These are phyloP conservation scores for Perizoma affinitatum DNA, from an alignment of 2,888 invertebrate genomes.

Conservation along the genomic window DNA sequence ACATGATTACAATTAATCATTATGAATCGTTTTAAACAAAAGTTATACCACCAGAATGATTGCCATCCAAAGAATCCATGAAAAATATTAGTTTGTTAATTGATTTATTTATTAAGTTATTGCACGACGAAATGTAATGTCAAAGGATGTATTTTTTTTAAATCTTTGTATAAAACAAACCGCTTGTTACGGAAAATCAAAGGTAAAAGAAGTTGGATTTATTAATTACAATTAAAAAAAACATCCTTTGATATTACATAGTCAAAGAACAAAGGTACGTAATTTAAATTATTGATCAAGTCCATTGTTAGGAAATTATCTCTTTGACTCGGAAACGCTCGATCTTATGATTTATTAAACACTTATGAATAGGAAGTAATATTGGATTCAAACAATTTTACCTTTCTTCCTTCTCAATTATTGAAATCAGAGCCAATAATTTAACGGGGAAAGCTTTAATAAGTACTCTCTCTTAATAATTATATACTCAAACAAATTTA, in stretches of 20 bases:
- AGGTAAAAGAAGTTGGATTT: background rate
- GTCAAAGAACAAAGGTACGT: constrained; percentile 51
- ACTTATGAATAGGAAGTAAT: background rate
- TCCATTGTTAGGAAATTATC: constrained; percentile 47
- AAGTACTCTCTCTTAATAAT: too few species aligned
- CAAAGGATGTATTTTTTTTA: constrained; percentile 27
- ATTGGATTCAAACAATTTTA: too few species aligned
- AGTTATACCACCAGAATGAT: constrained; percentile 30
- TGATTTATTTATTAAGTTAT: constrained; percentile 16
- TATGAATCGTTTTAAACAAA: constrained; percentile 31
- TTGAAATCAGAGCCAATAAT: too few species aligned
- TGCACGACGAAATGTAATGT: constrained; percentile 28
- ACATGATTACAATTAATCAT: constrained; percentile 18
- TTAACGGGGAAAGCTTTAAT: too few species aligned
- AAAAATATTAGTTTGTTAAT: constrained; percentile 37
- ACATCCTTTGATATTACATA: constrained; percentile 63
- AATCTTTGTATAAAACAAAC: background rate
- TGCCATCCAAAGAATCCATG: constrained; percentile 36
- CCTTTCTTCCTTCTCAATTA: too few species aligned
- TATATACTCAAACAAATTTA: too few species aligned
- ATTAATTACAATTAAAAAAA: background rate
- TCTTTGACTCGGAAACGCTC: constrained; percentile 57
- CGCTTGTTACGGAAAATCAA: too few species aligned
- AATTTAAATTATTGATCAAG: constrained; percentile 49
- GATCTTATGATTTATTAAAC: constrained; percentile 55